Percentiles rank a stretch among this genome's conserved stretches.
These are phyloP conservation scores for Neoaliturus tenellus DNA, from an alignment of 2,888 invertebrate genomes.

Conservation along the genomic window DNA sequence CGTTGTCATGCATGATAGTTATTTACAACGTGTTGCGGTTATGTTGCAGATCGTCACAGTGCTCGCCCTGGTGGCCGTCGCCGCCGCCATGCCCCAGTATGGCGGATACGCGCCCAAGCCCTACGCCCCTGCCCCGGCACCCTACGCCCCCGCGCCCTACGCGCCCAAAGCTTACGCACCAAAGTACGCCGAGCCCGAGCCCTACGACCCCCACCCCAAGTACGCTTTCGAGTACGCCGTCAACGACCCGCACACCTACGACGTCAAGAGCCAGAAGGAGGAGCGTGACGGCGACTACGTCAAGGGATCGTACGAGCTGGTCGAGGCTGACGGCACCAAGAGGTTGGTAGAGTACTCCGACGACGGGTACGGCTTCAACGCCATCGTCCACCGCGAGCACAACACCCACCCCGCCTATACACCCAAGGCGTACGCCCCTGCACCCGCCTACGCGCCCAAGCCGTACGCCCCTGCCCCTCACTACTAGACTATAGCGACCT, in stretches of 20 bases:
- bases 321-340: conserved; percentile 58
- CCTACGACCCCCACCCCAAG: conserved; percentile 54
- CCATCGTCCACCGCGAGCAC: conserved; percentile 52
- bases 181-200: conserved; percentile 48
- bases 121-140: background rate
- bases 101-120: conserved; percentile 37
- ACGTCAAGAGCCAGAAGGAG: conserved; percentile 66
- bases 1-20: too few species aligned
- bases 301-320: conserved; percentile 65
- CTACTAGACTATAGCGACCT: conserved; percentile 5
- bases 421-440: conserved; percentile 52
- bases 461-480: conserved; percentile 45
- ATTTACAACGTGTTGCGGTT: too few species aligned
- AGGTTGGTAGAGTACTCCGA: conserved; percentile 65
- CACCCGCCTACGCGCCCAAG: conserved; percentile 45
- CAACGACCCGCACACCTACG: conserved; percentile 66
- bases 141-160: conserved; percentile 30
- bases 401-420: conserved; percentile 51
- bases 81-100: conserved; percentile 61
- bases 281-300: conserved; percentile 66
- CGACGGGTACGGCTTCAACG: conserved; percentile 62
- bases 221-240: conserved; percentile 58
- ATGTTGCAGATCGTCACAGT: conserved; percentile 62
- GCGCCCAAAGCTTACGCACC: background rate
- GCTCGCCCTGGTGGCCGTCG: conserved; percentile 67